Conservation (phyloP, 2,888 invertebrate genomes). For the Loripinus fragilis region DNA sequence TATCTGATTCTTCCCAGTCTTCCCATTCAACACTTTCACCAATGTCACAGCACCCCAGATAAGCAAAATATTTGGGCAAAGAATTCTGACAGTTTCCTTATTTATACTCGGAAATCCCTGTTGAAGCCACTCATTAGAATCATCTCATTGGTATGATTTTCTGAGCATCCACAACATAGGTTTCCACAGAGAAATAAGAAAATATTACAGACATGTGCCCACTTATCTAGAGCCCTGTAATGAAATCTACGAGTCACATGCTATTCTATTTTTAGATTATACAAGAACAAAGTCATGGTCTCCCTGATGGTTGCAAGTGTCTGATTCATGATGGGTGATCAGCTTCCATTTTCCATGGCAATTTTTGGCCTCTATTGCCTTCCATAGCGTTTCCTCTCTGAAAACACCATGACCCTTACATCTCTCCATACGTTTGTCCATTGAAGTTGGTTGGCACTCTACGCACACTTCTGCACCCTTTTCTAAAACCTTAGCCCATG, state of each 20-base stretch:
- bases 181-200: no score
- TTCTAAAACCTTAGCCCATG: slow-evolving; percentile 81
- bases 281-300: slow-evolving; percentile 65
- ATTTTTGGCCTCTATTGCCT: slow-evolving; percentile 92
- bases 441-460: slow-evolving; percentile 92
- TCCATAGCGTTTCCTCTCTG: slow-evolving; percentile 91
- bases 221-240: no score
- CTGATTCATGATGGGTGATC: slow-evolving; percentile 77
- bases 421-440: slow-evolving; percentile 88
- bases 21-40: no score
- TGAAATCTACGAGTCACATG: neutral
- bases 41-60: no score
- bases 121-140: no score
- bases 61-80: no score
- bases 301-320: slow-evolving; percentile 80
- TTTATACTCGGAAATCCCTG: no score
- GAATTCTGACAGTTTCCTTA: no score
- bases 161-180: no score
- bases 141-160: no score
- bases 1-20: no score
- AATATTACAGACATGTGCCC: no score
- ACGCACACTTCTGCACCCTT: slow-evolving; percentile 90
- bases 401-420: slow-evolving; percentile 94
- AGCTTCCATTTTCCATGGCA: slow-evolving; percentile 95
- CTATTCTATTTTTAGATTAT: slow-evolving; percentile 33